Evolutionary conservation across 2,797 vertebrate species (phyloP).

Genomic region (Hoplostethus mediterraneus): DNA sequence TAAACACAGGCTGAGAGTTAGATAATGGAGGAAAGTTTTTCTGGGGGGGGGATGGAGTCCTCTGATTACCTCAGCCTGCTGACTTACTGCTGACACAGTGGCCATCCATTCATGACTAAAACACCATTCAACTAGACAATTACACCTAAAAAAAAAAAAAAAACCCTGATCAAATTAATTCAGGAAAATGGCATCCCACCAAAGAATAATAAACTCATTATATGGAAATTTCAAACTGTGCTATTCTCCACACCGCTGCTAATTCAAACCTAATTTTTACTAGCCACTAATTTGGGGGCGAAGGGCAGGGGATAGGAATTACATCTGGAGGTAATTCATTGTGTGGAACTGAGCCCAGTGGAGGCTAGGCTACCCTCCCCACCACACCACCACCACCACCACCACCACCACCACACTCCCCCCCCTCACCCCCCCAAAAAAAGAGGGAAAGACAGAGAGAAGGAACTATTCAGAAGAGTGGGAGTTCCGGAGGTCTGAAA

Average conservation of each 20-base stretch:
- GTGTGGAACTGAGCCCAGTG: slow-evolving; percentile 80
- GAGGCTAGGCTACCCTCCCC: slow-evolving; percentile 67
- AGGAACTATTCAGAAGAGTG: slow-evolving; percentile 74
- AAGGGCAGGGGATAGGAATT: slow-evolving; percentile 80
- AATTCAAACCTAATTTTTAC: slow-evolving; percentile 88
- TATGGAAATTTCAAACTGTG: slow-evolving; percentile 83
- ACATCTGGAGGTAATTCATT: slow-evolving; percentile 88
- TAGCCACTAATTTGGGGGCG: slow-evolving; percentile 85
- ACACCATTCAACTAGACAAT: slow-evolving; percentile 80
- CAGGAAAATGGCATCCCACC: slow-evolving; percentile 76
- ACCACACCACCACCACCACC: slow-evolving; percentile 24
- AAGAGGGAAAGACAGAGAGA: slow-evolving; percentile 63
- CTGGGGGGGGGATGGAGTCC: slow-evolving; percentile 28
- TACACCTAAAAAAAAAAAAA: slow-evolving; percentile 70
- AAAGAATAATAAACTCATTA: slow-evolving; percentile 89
- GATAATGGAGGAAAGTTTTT: slow-evolving; percentile 41
- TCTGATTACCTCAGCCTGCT: slow-evolving; percentile 60
- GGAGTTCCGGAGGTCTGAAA: slow-evolving; percentile 77
- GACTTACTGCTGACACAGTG: slow-evolving; percentile 68
- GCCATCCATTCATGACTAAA: slow-evolving; percentile 75
- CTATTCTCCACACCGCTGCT: slow-evolving; percentile 77
- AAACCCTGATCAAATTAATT: slow-evolving; percentile 77
- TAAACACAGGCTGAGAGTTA: slow-evolving; percentile 18
- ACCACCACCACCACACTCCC: background rate
- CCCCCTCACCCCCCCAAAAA: slow-evolving; percentile 7